A percentile compares a stretch with the other conserved stretches of the same genome.
phyloP scores from a whole-genome alignment of 2,113 vertebrate genomes.

The Cryptotis parvus region DNA sequence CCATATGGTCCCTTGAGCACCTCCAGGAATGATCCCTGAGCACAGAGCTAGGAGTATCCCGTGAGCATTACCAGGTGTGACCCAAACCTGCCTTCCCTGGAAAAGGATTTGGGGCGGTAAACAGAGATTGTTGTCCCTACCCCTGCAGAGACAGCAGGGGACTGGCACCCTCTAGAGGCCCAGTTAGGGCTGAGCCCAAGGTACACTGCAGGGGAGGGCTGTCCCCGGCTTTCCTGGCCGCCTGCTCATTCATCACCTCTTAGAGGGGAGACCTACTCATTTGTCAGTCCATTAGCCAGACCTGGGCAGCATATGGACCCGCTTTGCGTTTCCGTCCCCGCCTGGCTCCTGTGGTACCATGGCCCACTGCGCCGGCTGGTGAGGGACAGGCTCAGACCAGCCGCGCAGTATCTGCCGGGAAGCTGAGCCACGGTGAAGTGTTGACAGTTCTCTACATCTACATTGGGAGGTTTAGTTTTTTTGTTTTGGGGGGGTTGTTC shows the following conservation, averaged over 20 bases:
- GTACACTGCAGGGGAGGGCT: neutral
- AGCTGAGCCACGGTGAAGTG: neutral
- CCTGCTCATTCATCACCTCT: conserved; percentile 61
- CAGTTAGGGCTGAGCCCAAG: neutral
- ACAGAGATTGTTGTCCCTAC: neutral
- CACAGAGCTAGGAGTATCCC: neutral
- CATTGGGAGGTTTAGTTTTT: too few species aligned
- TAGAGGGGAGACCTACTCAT: conserved; percentile 63
- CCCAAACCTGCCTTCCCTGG: too few species aligned
- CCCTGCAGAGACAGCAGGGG: neutral
- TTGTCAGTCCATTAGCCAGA: conserved; percentile 76
- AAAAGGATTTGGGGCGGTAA: neutral
- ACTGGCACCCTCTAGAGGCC: neutral
- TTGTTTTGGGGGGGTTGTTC: too few species aligned
- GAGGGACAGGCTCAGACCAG: neutral
- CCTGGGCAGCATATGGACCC: conserved; percentile 62
- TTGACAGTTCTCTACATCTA: neutral
- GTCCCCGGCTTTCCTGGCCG: neutral
- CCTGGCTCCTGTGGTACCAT: neutral
- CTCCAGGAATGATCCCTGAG: neutral
- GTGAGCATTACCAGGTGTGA: too few species aligned
- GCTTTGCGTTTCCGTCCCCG: conserved; percentile 15
- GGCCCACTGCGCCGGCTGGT: too few species aligned
- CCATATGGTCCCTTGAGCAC: neutral
- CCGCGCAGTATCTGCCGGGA: neutral